Evolutionary conservation across 1,140 invertebrate species (phyloP).

Genomic region (Antheraea mylitta): DNA sequence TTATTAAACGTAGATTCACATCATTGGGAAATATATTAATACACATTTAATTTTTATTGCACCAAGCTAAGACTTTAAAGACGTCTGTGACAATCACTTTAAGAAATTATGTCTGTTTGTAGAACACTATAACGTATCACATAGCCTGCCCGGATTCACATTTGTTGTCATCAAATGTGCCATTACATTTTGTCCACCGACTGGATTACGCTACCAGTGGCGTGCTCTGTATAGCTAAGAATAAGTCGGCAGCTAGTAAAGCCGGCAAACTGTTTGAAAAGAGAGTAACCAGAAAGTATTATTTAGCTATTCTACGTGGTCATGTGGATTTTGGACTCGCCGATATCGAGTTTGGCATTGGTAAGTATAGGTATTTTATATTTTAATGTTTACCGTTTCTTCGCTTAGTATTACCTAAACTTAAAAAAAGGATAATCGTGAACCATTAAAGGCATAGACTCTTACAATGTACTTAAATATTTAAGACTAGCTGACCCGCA

Average conservation of each 20-base stretch:
- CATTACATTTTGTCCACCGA: constrained; percentile 87
- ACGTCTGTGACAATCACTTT: too few species aligned
- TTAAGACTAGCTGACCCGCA: too few species aligned
- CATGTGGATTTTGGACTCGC: constrained; percentile 77
- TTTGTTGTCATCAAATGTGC: constrained; percentile 55
- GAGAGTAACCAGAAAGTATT: constrained; percentile 84
- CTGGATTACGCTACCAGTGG: constrained; percentile 91
- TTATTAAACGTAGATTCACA: too few species aligned
- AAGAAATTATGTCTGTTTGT: constrained; percentile 22
- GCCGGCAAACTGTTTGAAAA: constrained; percentile 83
- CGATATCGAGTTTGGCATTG: constrained; percentile 81
- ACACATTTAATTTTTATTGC: too few species aligned
- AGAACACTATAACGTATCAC: constrained; percentile 69
- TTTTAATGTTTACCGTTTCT: not conserved
- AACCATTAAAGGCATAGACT: too few species aligned
- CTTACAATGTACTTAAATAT: too few species aligned
- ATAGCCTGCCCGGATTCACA: constrained; percentile 56
- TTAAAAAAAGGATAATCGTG: too few species aligned
- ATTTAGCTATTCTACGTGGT: constrained; percentile 86
- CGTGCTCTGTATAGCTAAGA: constrained; percentile 86
- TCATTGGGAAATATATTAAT: too few species aligned
- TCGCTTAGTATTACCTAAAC: too few species aligned
- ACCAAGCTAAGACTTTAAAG: too few species aligned
- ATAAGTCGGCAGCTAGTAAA: constrained; percentile 82
- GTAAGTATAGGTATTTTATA: constrained; percentile 56